A percentile compares a stretch with the other conserved stretches of the same genome.
These are phyloP conservation scores for Climacteris rufus DNA, from an alignment of 2,113 vertebrate genomes.

Conservation along the genomic window DNA sequence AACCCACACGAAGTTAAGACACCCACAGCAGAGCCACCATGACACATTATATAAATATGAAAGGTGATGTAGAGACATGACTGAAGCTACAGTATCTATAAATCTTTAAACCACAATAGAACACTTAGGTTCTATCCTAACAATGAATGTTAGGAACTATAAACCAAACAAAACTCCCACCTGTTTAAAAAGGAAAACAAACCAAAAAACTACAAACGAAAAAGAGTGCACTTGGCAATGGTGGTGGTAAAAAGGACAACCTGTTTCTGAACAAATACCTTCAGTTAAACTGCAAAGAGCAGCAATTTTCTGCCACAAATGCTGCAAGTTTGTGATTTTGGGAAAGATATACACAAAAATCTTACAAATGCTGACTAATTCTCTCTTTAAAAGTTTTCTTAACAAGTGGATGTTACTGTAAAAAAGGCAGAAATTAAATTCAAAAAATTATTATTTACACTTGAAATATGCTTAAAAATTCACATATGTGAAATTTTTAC, in stretches of 20 bases:
- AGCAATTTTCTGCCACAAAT: not conserved
- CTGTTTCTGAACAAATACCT: not conserved
- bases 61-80: not conserved
- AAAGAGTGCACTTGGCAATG: not conserved
- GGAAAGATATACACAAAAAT: not conserved
- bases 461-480: not conserved
- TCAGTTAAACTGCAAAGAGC: not conserved
- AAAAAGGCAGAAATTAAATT: not conserved
- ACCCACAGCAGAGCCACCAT: not conserved
- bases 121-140: not conserved
- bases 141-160: not conserved
- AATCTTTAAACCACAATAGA: not conserved
- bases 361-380: not conserved
- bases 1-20: fast-evolving
- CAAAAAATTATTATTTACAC: not conserved
- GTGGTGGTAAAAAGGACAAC: not conserved
- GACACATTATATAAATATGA: not conserved
- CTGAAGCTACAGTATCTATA: not conserved
- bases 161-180: not conserved
- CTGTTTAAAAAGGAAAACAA: not conserved
- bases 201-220: not conserved
- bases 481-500: not conserved
- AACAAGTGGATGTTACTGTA: not conserved
- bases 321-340: not conserved
- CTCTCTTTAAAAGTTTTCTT: not conserved